These are phyloP conservation scores for Amniataba percoides DNA, from an alignment of 2,797 vertebrate species.

Conservation along the genomic window DNA sequence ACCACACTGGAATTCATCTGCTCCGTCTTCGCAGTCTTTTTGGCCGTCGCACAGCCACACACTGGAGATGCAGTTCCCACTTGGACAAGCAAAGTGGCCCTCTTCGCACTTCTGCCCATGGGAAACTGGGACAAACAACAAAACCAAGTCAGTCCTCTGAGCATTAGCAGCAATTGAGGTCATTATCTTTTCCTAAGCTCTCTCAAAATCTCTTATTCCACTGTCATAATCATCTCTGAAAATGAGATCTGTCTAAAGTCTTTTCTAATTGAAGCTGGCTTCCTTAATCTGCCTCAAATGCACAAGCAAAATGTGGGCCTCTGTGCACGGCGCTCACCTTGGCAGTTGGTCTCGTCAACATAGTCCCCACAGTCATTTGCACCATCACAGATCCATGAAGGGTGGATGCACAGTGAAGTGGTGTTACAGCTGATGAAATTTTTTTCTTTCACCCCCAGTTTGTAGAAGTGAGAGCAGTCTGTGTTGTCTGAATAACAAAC, in stretches of 20 bases:
- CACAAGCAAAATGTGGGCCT: slow-evolving; percentile 15
- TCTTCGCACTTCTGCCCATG: slow-evolving; percentile 95
- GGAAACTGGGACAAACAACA: slow-evolving; percentile 87
- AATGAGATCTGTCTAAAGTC: slow-evolving; percentile 57
- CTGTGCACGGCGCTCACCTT: slow-evolving; percentile 77
- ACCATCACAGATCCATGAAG: slow-evolving; percentile 96
- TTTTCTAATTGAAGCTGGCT: slow-evolving; percentile 58
- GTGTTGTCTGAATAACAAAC: slow-evolving; percentile 89
- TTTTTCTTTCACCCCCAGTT: slow-evolving; percentile 93
- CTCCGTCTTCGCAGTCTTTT: slow-evolving; percentile 97
- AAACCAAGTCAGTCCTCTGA: slow-evolving; percentile 47
- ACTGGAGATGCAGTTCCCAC: slow-evolving; percentile 97
- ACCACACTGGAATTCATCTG: slow-evolving; percentile 98
- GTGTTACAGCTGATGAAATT: slow-evolving; percentile 97
- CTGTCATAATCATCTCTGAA: slow-evolving; percentile 58
- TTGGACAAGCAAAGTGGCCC: slow-evolving; percentile 97
- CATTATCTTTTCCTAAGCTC: slow-evolving; percentile 64
- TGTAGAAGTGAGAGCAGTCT: slow-evolving; percentile 94
- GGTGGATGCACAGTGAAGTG: slow-evolving; percentile 95
- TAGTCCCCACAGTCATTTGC: slow-evolving; percentile 98
- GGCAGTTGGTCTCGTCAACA: slow-evolving; percentile 94
- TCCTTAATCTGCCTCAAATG: slow-evolving; percentile 44
- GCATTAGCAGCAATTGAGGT: slow-evolving; percentile 48
- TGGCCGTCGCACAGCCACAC: slow-evolving; percentile 99
- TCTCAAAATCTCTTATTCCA: slow-evolving; percentile 50